Evolutionary conservation across 2,888 invertebrate genomes (phyloP), one percentile per base, ranked within the genome.

Genomic region (Hyposoter dolosus): DNA sequence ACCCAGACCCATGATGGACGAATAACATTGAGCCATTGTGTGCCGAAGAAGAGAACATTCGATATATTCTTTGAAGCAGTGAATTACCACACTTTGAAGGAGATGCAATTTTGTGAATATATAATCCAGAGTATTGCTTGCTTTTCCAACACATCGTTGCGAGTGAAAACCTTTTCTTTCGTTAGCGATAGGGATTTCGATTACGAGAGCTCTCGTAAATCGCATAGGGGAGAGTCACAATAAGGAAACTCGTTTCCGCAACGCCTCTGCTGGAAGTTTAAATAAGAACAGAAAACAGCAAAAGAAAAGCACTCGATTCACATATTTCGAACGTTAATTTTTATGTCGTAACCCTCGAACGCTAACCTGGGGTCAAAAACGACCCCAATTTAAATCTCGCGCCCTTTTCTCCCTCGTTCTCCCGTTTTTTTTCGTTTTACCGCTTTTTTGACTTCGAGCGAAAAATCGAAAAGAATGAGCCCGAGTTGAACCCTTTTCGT

Each of bases 141-240:
- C 74, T 32, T 77, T 66, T 19, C 19, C 47, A 32, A 50, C 47
- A 63, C 32, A 47, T 12, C 35, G 56, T 47, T 19, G 15, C n/a
- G 75, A 60, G 56, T 45, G 12, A 23, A 79, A 60, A 69, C 17
- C 47, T 77, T 83, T 69, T 71, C 28, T 80, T 40, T 82, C 60
- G 3, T 12, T 35, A 50, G 43, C 19, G 28, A 17, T 66, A 4
- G 32, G 15, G 19, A 28, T 71, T 35, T 60, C 28, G 60, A 28
- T 60, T n/a, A 50, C 71, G n/a, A 32, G 12, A 71, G 23, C 0
- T n/a, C n/a, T 50, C 50, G 32, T 32, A 71, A 71, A 71, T 71
- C 23, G 50, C 17, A 12, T 12, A n/a, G 12, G 50, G n/a, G 32
- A n/a, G 50, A 19, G 10, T 71, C 71, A 23, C 19, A n/a, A 12